A percentile compares a stretch with the other conserved stretches of the same genome.
phyloP scores from a whole-genome alignment of 2,888 invertebrate genomes.

The Polyommatus icarus region DNA sequence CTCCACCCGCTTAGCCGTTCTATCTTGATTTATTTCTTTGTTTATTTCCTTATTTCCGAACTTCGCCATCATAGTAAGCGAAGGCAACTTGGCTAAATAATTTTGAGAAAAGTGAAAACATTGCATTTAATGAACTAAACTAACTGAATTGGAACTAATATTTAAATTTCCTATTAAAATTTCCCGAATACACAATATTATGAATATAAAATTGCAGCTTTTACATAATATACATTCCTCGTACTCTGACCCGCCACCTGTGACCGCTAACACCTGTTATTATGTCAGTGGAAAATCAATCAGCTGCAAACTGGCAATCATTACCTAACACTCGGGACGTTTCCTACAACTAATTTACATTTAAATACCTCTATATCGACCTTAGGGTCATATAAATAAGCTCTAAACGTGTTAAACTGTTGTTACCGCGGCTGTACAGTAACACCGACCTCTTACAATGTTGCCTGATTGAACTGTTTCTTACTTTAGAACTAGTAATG shows the following conservation, averaged over 20 bases:
- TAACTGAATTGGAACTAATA: too few relatives aligned
- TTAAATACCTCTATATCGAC: background rate
- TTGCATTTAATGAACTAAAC: too few relatives aligned
- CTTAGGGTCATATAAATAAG: background rate
- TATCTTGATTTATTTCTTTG: too few relatives aligned
- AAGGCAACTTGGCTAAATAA: too few relatives aligned
- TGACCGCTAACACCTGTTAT: background rate
- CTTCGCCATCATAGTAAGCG: too few relatives aligned
- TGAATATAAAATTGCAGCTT: too few relatives aligned
- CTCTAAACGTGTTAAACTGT: background rate
- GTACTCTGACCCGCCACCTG: background rate
- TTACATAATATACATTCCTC: background rate
- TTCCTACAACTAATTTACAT: background rate
- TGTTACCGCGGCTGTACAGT: background rate
- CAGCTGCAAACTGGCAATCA: background rate
- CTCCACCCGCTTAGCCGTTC: too few relatives aligned
- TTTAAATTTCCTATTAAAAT: too few relatives aligned
- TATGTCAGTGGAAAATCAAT: background rate
- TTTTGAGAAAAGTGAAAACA: too few relatives aligned
- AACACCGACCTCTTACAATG: background rate
- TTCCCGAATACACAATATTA: too few relatives aligned
- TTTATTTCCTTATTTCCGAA: too few relatives aligned
- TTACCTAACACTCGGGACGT: background rate
- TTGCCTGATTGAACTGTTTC: background rate
- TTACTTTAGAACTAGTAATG: background rate